These are phyloP conservation scores for Acanthornis magna DNA, from an alignment of 2,797 vertebrate genomes.

Conservation along the genomic window DNA sequence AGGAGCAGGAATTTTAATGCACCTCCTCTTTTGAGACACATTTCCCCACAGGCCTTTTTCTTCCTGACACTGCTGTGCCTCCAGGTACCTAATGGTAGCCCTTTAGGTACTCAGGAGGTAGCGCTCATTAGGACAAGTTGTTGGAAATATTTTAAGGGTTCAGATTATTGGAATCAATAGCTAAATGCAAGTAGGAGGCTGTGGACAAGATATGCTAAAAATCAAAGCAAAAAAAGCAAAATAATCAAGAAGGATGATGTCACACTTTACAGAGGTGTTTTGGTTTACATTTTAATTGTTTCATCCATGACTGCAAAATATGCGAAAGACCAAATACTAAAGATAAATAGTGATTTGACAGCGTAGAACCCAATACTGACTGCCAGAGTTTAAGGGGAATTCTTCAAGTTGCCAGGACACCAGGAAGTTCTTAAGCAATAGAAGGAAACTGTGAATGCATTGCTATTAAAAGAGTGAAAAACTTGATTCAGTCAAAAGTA, in stretches of 20 bases:
- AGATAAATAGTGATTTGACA: neutral
- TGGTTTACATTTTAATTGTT: neutral
- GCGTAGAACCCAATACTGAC: neutral
- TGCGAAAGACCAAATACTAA: neutral
- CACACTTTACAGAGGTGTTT: neutral
- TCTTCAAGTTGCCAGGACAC: neutral
- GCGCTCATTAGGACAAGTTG: neutral
- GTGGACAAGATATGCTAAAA: accelerated
- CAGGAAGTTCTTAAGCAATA: neutral
- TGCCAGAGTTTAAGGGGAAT: neutral
- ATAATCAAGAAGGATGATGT: neutral
- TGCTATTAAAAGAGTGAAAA: neutral
- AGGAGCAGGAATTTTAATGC: neutral
- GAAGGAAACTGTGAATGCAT: neutral
- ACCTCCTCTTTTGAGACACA: neutral
- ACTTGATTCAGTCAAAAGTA: neutral
- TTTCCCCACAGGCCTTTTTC: neutral
- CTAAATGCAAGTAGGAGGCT: neutral
- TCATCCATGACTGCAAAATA: neutral
- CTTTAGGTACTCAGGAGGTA: neutral
- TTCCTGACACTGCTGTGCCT: neutral
- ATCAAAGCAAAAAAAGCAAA: neutral
- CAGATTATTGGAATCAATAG: neutral
- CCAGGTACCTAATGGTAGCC: neutral
- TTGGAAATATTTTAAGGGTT: neutral